Conservation (phyloP, 1,140 invertebrate genomes). For the Coboldia fuscipes region DNA sequence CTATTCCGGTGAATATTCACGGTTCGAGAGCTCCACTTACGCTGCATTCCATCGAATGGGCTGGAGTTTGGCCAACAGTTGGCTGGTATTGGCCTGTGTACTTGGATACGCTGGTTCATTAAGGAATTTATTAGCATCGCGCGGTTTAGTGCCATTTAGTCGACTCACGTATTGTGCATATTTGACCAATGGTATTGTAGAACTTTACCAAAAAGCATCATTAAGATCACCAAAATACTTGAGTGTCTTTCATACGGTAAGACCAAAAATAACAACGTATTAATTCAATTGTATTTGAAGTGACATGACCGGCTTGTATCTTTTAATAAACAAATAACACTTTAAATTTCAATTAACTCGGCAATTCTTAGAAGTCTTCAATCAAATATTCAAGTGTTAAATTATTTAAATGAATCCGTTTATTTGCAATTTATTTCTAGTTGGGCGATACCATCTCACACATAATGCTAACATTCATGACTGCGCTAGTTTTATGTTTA, state of each 20-base stretch:
- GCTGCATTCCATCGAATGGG: constrained; percentile 36
- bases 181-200: constrained; percentile 41
- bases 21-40: constrained; percentile 36
- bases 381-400: too few relatives aligned
- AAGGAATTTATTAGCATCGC: constrained; percentile 37
- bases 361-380: too few relatives aligned
- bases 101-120: constrained; percentile 43
- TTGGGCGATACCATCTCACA: constrained; percentile 28
- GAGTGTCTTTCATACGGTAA: constrained; percentile 26
- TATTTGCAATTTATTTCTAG: constrained; percentile 28
- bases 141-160: constrained; percentile 36
- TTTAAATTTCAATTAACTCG: too few relatives aligned
- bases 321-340: too few relatives aligned
- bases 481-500: constrained; percentile 35
- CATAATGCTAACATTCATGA: constrained; percentile 31
- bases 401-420: constrained; percentile 7
- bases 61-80: constrained; percentile 41
- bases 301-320: too few relatives aligned
- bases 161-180: constrained; percentile 49
- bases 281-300: too few relatives aligned
- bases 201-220: constrained; percentile 32
- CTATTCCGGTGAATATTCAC: constrained; percentile 31
- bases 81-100: constrained; percentile 46
- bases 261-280: too few relatives aligned
- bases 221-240: constrained; percentile 27